Evolutionary conservation across 1,140 invertebrate species (phyloP), one percentile per base, ranked within the genome.

Genomic region (Ylistrum balloti): DNA sequence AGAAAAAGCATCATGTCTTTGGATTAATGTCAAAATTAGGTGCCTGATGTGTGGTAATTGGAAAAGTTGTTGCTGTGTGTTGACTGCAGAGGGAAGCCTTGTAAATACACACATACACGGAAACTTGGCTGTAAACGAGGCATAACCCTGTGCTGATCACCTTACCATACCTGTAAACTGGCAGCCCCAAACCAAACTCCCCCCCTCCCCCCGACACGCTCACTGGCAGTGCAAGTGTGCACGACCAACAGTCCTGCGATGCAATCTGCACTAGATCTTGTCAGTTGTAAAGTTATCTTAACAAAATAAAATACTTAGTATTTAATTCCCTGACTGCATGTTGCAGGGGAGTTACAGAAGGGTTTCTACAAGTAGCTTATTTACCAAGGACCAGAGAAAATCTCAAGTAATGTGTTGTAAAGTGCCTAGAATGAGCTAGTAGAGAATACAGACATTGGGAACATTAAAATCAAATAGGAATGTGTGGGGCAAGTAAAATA

Each of bases 1-100:
- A 74, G n/a, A 28, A 15, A 74, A 1, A 5, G 56, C 56, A 28
- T 2, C 56, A 74, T 28, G 56, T n/a, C n/a, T 74, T 74, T 74
- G 56, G 56, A 74, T 74, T 74, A 74, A 74, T 74, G 56, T 74
- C 56, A 74, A 74, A 74, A 74, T 74, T 74, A 11, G 56, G 17
- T n/a, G 56, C 56, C 22, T 74, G 9, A 28, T 17, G 56, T 74
- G 56, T 74, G 56, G 56, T 74, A 74, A 74, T 74, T 74, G 56
- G 56, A 74, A 74, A 74, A 74, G 22, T 74, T 74, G 56, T 74
- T 74, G 22, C 22, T 28, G n/a, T 74, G 28, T 74, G 56, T 74
- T 74, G 56, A 74, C 22, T 74, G 56, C 28, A 74, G 56, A 74
- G 56, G 28, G 56, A 28, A 74, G 56, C 56, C 56, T 28, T 74